phyloP scores from a whole-genome alignment of 2,113 vertebrate species.

The Plecturocebus donacophilus region DNA sequence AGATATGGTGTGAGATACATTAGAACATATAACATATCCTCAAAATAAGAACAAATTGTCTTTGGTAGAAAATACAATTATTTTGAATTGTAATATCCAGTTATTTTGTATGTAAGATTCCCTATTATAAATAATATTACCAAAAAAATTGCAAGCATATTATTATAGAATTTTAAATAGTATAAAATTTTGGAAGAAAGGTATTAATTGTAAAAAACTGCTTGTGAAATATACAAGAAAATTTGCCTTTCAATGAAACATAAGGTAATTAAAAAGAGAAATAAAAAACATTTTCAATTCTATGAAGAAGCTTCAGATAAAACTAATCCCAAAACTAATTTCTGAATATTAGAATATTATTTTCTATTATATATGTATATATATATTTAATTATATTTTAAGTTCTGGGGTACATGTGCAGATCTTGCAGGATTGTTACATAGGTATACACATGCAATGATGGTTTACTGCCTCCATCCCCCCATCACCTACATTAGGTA shows the following conservation, averaged over 20 bases:
- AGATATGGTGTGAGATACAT: neutral
- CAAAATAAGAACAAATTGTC: neutral
- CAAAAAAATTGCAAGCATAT: neutral
- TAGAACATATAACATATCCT: neutral
- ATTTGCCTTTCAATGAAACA: neutral
- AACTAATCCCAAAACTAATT: neutral
- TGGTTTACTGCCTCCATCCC: too few species aligned
- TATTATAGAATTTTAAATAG: neutral
- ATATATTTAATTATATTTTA: too few species aligned
- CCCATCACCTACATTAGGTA: too few species aligned
- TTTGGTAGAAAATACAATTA: neutral
- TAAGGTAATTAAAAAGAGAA: neutral
- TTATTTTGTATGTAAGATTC: neutral
- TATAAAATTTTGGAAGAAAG: neutral
- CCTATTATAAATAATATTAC: neutral
- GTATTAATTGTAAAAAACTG: neutral
- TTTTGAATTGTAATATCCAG: neutral
- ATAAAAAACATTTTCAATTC: neutral
- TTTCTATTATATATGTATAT: too few species aligned
- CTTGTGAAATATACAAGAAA: neutral
- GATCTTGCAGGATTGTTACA: too few species aligned
- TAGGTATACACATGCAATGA: too few species aligned
- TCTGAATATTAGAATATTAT: neutral
- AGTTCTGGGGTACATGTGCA: too few species aligned
- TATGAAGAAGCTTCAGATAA: neutral